Percentiles rank a stretch among this genome's conserved stretches.
Conservation (phyloP, 2,797 vertebrate genomes). For the Masticophis lateralis region DNA sequence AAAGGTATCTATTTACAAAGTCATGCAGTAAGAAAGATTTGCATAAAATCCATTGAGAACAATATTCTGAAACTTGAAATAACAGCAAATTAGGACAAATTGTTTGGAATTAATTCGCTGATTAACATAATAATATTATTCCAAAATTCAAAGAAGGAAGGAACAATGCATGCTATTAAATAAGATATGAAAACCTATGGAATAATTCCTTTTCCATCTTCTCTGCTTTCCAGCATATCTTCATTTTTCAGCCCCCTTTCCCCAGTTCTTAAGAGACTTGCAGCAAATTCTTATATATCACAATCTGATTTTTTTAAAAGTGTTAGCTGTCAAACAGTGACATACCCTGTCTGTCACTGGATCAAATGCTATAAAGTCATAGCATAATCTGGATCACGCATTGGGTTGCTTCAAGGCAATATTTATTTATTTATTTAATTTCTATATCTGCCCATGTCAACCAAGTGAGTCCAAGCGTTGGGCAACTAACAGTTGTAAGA, state of each 20-base stretch:
- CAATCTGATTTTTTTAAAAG: background rate
- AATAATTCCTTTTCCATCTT: background rate
- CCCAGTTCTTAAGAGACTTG: background rate
- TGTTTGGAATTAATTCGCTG: background rate
- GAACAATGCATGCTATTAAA: background rate
- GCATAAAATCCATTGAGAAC: constrained; percentile 15
- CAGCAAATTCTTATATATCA: background rate
- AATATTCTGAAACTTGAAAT: background rate
- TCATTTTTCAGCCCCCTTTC: background rate
- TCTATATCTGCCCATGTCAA: too few species aligned
- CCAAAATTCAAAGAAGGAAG: too few species aligned
- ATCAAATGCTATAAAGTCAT: background rate
- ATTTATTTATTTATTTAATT: too few species aligned
- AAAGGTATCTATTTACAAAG: background rate
- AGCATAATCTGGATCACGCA: background rate
- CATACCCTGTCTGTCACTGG: background rate
- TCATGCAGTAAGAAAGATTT: background rate
- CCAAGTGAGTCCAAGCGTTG: too few species aligned
- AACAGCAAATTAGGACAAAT: background rate
- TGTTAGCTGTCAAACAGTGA: background rate
- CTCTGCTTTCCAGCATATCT: background rate
- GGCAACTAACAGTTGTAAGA: too few species aligned
- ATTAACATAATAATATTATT: background rate
- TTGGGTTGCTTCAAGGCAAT: background rate
- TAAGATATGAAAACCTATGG: background rate